These are phyloP conservation scores for Phrynocephalus vlangalii DNA, from an alignment of 2,797 vertebrate species.

Conservation along the genomic window DNA sequence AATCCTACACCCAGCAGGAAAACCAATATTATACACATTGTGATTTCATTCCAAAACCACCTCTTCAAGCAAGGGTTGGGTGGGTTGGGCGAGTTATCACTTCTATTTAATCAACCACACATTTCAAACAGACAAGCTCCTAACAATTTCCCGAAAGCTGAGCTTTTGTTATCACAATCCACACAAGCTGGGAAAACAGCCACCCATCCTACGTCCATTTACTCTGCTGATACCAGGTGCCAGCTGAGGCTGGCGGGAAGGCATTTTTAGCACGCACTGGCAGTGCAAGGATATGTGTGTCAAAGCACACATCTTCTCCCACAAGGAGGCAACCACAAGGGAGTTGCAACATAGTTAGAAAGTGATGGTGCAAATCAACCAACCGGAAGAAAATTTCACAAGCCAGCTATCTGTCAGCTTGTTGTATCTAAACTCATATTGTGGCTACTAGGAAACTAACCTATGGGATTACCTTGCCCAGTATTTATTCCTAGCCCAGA, in stretches of 20 bases:
- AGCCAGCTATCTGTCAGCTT: background rate
- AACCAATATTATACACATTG: background rate
- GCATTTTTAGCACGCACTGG: background rate
- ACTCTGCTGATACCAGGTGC: background rate
- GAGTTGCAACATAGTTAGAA: background rate
- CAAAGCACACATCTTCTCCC: background rate
- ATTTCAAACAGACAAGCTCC: background rate
- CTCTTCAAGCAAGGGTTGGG: background rate
- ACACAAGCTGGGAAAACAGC: background rate
- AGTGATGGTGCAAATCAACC: constrained; percentile 6
- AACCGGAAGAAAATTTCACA: background rate
- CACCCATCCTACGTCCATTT: background rate
- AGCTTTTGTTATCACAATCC: background rate
- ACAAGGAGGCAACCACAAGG: background rate
- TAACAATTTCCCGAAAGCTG: background rate
- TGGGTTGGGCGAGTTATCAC: background rate
- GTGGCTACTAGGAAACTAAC: background rate
- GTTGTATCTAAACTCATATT: background rate
- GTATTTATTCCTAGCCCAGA: background rate
- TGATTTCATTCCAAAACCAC: background rate
- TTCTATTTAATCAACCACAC: background rate
- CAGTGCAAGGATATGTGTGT: background rate
- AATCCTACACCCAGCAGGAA: too few relatives aligned
- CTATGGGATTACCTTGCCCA: background rate
- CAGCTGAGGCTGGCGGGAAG: background rate